Percentiles rank a stretch among this genome's conserved stretches.
Conservation (phyloP, 2,113 vertebrate genomes). For the Dromas ardeola region DNA sequence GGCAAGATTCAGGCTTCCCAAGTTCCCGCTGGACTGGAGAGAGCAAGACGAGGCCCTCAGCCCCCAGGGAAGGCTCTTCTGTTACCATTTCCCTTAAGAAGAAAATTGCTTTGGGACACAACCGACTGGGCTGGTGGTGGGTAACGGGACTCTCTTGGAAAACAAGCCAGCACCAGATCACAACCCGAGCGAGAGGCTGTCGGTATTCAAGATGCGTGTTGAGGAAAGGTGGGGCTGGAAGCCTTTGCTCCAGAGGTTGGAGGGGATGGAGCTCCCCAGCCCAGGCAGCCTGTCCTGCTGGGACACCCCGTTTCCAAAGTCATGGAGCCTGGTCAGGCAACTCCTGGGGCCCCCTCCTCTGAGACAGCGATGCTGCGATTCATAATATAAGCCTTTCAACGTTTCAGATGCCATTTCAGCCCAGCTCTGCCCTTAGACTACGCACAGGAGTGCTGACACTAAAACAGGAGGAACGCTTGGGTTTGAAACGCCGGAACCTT, state of each 20-base stretch:
- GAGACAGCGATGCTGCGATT: background rate
- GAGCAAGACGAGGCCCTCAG: background rate
- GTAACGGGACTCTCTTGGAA: background rate
- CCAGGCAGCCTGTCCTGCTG: background rate
- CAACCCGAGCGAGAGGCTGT: rapidly evolving
- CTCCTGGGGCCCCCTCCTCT: rapidly evolving
- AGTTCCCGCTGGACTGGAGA: background rate
- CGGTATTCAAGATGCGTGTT: background rate
- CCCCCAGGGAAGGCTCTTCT: background rate
- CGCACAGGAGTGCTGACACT: background rate
- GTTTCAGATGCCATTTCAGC: background rate
- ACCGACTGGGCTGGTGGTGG: background rate
- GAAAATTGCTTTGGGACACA: background rate
- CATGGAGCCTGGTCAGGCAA: background rate
- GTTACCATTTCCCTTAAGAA: background rate
- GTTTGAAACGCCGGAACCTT: background rate
- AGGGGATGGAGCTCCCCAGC: background rate
- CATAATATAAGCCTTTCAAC: background rate
- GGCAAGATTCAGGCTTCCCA: background rate
- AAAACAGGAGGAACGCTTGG: background rate
- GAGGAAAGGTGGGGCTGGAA: background rate
- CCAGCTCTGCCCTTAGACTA: background rate
- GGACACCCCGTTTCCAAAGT: rapidly evolving
- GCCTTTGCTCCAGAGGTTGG: background rate
- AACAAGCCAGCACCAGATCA: background rate